Evolutionary conservation across 2,113 vertebrate species (phyloP), one percentile per base, ranked within the genome.

Genomic region (Scomber scombrus): DNA sequence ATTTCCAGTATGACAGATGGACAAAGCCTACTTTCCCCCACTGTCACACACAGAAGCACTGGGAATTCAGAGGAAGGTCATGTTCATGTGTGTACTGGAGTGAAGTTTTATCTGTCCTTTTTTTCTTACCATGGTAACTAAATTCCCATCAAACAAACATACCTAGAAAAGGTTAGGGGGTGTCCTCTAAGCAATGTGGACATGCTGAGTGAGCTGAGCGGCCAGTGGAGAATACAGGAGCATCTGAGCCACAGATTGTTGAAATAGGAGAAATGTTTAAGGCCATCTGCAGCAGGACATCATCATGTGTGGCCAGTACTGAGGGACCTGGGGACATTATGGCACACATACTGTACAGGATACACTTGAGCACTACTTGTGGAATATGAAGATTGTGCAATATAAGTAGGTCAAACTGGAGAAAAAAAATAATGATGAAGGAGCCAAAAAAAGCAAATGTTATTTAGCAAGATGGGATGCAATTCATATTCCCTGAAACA

Each of bases 1-100:
- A 94, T 90, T 86, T 89, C 84, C 72, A 86, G 75, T 80, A 85
- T 89, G 90, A 91, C 95, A 95, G 94, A 95, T 95, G 95, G 94
- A 94, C 82, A 56, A 74, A 76, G n/a, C 45, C 64, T 68, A 76
- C 64, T 84, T 56, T 81, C 72, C 82, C 84, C 85, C 85, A 72
- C 87, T 80, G 71, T 82, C 61, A 75, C 76, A 85, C 64, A 76
- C 72, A 76, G 26, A 56, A 78, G 76, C 87, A 60, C 77, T 58
- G 63, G 92, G 92, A 88, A 92, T 80, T 85, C 51, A 76, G 70
- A 71, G 84, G 65, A 79, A 73, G 85, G 84, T 91, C 84, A 84
- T 89, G 77, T 80, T 63, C 83, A 83, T 90, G 85, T 91, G 88
- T 92, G 86, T 81, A 82, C n/a, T 90, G 68, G 73, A 90, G 89